Evolutionary conservation across 2,888 invertebrate species (phyloP), one percentile per base, ranked within the genome.

Genomic region (Pollenia amentaria): DNA sequence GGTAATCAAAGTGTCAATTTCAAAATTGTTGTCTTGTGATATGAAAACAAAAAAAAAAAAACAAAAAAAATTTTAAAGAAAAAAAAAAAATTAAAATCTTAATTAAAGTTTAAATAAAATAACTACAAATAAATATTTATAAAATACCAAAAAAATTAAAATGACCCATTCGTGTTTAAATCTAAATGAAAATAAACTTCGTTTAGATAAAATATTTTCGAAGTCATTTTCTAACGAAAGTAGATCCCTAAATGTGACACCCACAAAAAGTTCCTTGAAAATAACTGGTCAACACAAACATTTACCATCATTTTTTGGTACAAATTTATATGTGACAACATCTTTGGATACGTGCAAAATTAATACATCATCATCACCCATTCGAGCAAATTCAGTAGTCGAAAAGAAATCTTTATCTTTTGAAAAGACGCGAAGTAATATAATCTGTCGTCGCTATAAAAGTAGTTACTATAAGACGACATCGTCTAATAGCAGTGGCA

Each of bases 401-500:
- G 73, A 87, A 76, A 79, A 64, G 42, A 44, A 88, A 84, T 73
- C 88, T 6, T 84, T 84, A 82, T 80, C 89, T 57, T 86, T 87
- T 21, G 87, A 89, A 46, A 64, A 76, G 12, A 77, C 86, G 60
- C 85, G 55, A 40, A 72, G 83, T 55, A 89, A 87, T 79, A 89
- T 89, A 53, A 84, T 88, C 72, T 88, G 85, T 16, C 89, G 89
- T 2, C 89, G 89, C 42, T 89, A 88, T 67, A 87, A 89, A 57
- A 88, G 83, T 73, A 89, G 88, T 75, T 89, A 85, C 75, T 83
- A 78, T 60, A 87, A 89, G 40, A 80, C 76, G 16, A 62, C 44
- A 70, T 64, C 69, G 18, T 62, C n/a, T 38, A 62, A 18, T 16
- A 42, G 21, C n/a, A 29, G 29, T 29, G 29, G 29, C 6, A 29